Evolutionary conservation across 23 tunicate genomes (phyloP).

Genomic region (Clavelina lepadiformis): DNA sequence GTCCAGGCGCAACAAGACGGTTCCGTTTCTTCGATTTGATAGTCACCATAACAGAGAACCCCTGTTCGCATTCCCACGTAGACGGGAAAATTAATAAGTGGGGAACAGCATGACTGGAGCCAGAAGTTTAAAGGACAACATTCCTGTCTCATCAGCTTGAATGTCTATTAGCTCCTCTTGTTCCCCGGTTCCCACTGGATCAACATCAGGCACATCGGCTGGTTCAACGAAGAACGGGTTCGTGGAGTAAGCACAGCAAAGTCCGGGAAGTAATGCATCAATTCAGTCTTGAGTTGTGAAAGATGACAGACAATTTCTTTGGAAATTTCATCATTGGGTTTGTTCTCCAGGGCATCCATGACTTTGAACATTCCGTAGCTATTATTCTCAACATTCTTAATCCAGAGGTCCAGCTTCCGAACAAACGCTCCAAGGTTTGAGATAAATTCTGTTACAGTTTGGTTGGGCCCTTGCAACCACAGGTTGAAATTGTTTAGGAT

Average conservation of each 20-base stretch:
- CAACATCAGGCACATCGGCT: conserved; percentile 37
- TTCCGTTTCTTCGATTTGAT: conserved; percentile 48
- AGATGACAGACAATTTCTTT: conserved; percentile 42
- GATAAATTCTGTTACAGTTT: conserved; percentile 40
- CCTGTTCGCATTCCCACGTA: conserved; percentile 61
- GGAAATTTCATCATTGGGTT: conserved; percentile 41
- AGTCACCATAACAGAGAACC: conserved; percentile 46
- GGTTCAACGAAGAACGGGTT: conserved; percentile 45
- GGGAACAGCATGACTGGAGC: conserved; percentile 57
- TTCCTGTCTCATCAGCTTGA: conserved; percentile 59
- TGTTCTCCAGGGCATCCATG: conserved; percentile 27
- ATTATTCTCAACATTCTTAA: conserved; percentile 34
- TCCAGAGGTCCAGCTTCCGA: conserved; percentile 74
- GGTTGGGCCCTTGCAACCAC: conserved; percentile 57
- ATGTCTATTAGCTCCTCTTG: conserved; percentile 57
- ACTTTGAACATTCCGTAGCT: conserved; percentile 62
- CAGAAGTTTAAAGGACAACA: conserved; percentile 68
- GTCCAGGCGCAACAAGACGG: conserved; percentile 52
- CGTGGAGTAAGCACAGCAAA: conserved; percentile 35
- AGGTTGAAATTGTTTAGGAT: conserved; percentile 46
- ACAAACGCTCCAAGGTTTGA: conserved; percentile 22
- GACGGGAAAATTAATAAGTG: conserved; percentile 47
- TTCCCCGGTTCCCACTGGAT: conserved; percentile 53
- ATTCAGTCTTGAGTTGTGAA: conserved; percentile 35
- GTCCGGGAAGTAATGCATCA: conserved; percentile 59